A percentile compares a stretch with the other conserved stretches of the same genome.
These are phyloP conservation scores for Pachyseris speciosa DNA, from an alignment of 64 coral and sea anemone species.

Conservation along the genomic window DNA sequence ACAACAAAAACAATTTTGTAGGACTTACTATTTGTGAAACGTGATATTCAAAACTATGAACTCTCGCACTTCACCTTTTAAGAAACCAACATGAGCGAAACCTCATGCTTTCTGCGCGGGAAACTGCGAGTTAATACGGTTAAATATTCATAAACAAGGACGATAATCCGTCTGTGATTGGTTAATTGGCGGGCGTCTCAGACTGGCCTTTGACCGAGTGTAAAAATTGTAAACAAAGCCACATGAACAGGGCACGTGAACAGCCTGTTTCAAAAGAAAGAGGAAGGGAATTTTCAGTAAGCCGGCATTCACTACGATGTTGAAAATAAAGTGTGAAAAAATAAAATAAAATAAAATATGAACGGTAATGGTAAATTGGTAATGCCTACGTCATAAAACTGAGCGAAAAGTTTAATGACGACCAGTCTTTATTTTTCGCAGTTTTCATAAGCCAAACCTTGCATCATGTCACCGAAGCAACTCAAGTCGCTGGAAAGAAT, in stretches of 20 bases:
- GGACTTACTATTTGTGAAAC: not conserved
- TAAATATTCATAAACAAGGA: slow-evolving; percentile 1
- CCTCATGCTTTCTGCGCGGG: not conserved
- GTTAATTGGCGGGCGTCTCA: slow-evolving; percentile 2
- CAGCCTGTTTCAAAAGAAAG: not conserved
- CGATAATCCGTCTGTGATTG: not conserved
- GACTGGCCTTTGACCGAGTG: not conserved
- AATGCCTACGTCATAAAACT: too few relatives aligned
- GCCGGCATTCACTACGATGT: too few relatives aligned
- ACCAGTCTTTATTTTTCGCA: not conserved
- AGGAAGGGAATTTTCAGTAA: not conserved
- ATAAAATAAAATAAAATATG: too few relatives aligned
- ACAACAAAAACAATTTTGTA: not conserved
- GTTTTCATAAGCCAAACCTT: not conserved
- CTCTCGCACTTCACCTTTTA: not conserved
- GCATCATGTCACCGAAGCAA: slow-evolving; percentile 22
- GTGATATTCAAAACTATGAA: not conserved
- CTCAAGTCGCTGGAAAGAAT: not conserved
- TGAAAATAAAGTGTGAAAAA: too few relatives aligned
- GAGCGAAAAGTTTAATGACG: not conserved
- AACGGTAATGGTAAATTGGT: too few relatives aligned
- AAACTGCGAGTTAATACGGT: not conserved
- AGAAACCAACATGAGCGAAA: not conserved
- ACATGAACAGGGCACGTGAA: slow-evolving; percentile 6
- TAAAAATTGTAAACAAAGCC: not conserved